These are phyloP conservation scores for Anomalospiza imberbis DNA, from an alignment of 2,797 vertebrate species.

Conservation along the genomic window DNA sequence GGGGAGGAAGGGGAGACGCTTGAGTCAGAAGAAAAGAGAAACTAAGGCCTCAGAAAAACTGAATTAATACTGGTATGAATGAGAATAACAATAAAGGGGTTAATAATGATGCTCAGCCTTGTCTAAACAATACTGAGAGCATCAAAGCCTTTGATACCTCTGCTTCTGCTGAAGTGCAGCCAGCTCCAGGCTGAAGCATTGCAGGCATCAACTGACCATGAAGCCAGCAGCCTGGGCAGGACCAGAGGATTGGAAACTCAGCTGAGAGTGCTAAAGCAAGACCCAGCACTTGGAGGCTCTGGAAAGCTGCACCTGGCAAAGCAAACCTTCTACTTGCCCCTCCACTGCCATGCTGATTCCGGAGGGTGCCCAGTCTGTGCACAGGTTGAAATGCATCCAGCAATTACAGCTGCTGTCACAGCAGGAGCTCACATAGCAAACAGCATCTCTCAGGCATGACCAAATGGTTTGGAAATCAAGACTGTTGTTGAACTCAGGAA, in stretches of 20 bases:
- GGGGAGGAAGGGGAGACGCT: slow-evolving; percentile 2
- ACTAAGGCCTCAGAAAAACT: slow-evolving; percentile 32
- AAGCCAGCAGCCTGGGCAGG: background rate
- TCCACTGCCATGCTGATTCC: rapidly evolving
- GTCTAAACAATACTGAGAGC: background rate
- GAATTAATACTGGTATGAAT: slow-evolving; percentile 43
- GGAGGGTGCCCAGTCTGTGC: rapidly evolving
- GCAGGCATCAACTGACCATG: rapidly evolving
- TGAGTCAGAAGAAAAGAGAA: slow-evolving; percentile 67
- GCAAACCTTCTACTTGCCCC: rapidly evolving
- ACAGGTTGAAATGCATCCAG: background rate
- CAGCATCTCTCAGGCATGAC: background rate
- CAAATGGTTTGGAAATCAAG: background rate
- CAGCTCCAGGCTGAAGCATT: background rate
- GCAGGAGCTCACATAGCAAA: background rate
- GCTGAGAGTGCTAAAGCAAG: background rate
- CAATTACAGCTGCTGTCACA: background rate
- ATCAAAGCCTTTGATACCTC: background rate
- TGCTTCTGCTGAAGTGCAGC: background rate
- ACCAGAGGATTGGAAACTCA: background rate
- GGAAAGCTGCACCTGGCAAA: background rate
- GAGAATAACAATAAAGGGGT: slow-evolving; percentile 32
- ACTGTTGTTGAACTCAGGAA: background rate
- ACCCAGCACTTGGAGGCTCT: background rate
- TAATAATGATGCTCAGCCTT: background rate